phyloP scores from a whole-genome alignment of 1,140 invertebrate genomes.

The Rhyacophila brunnea region DNA sequence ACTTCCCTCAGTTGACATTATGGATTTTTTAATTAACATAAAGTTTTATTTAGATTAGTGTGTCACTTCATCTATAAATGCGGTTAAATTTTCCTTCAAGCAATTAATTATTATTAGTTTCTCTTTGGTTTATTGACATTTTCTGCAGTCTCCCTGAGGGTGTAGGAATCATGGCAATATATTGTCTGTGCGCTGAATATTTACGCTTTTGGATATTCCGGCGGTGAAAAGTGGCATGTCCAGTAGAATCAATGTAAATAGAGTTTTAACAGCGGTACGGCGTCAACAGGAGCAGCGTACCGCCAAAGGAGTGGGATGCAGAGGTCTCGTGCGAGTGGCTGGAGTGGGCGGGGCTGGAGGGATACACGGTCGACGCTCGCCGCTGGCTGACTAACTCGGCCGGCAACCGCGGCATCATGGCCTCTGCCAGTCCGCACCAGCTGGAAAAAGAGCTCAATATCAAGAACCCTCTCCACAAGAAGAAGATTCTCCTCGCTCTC shows the following conservation, averaged over 20 bases:
- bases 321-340: conserved; percentile 89
- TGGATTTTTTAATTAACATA: too few relatives aligned
- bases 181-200: too few relatives aligned
- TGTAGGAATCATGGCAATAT: too few relatives aligned
- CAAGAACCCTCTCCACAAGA: conserved; percentile 85
- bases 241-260: too few relatives aligned
- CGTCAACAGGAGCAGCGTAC: conserved; percentile 58
- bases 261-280: background rate
- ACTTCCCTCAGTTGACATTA: too few relatives aligned
- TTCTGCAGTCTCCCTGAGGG: too few relatives aligned
- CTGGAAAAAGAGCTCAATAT: conserved; percentile 88
- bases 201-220: background rate
- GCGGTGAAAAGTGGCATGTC: too few relatives aligned
- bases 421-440: conserved; percentile 74
- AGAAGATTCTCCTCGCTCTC: conserved; percentile 87
- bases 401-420: conserved; percentile 61
- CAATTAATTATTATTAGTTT: too few relatives aligned
- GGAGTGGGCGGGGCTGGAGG: conserved; percentile 79
- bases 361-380: conserved; percentile 76
- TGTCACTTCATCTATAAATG: too few relatives aligned
- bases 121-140: too few relatives aligned
- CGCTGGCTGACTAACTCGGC: conserved; percentile 77
- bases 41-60: too few relatives aligned
- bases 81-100: too few relatives aligned
- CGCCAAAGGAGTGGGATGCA: conserved; percentile 74